These are phyloP conservation scores for Nerophis lumbriciformis DNA, from an alignment of 2,113 vertebrate species.

Conservation along the genomic window DNA sequence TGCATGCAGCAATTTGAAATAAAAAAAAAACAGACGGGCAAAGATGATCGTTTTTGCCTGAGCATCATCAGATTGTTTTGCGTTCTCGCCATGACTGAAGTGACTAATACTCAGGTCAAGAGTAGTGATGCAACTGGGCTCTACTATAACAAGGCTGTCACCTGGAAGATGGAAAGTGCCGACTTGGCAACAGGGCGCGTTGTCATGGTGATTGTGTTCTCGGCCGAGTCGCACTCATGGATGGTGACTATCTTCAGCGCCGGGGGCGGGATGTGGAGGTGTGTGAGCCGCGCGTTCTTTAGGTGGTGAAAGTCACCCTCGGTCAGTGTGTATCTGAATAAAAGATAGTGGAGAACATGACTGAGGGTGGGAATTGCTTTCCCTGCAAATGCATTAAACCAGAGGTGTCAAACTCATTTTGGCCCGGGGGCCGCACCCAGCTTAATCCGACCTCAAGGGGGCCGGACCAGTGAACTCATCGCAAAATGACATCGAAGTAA, in stretches of 20 bases:
- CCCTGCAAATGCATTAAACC: no score
- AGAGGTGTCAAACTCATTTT: no score
- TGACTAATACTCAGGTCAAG: conserved; percentile 31
- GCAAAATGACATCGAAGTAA: no score
- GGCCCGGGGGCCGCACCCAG: no score
- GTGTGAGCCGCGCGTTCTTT: conserved; percentile 92
- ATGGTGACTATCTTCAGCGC: conserved; percentile 93
- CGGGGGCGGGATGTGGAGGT: conserved; percentile 82
- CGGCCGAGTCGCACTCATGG: conserved; percentile 88
- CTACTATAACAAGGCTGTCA: conserved; percentile 45
- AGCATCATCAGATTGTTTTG: conserved; percentile 17
- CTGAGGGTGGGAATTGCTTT: background rate
- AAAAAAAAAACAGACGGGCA: background rate
- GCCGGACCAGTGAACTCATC: no score
- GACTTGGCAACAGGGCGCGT: conserved; percentile 77
- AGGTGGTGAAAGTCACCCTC: conserved; percentile 97
- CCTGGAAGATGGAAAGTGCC: conserved; percentile 93
- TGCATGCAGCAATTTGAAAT: conserved; percentile 21
- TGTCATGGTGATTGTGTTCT: conserved; percentile 81
- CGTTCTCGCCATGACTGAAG: conserved; percentile 11
- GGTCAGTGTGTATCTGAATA: conserved; percentile 88
- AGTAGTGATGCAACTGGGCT: conserved; percentile 16
- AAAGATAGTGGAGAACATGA: background rate
- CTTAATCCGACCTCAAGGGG: no score
- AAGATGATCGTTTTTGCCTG: conserved; percentile 19